phyloP scores from a whole-genome alignment of 2,113 vertebrate genomes.

The Pteronura brasiliensis region DNA sequence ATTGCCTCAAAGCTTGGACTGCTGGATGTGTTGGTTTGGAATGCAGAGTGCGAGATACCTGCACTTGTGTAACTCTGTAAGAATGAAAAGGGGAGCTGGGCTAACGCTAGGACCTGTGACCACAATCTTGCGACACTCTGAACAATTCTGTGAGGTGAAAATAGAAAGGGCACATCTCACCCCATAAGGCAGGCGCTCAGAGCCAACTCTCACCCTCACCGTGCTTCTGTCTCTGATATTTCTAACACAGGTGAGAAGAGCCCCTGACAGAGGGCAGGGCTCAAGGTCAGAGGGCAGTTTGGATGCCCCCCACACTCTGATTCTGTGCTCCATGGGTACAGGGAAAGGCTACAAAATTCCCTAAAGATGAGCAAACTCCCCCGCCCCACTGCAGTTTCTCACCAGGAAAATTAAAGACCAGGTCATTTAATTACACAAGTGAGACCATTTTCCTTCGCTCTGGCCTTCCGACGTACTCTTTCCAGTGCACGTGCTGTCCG shows the following conservation, averaged over 20 bases:
- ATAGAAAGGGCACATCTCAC: not conserved
- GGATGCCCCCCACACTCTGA: accelerated
- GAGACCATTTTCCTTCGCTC: not conserved
- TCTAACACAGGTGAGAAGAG: not conserved
- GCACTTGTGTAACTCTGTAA: not conserved
- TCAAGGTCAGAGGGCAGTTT: not conserved
- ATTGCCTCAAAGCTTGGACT: not conserved
- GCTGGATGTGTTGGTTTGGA: not conserved
- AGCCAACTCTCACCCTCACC: accelerated
- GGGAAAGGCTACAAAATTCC: not conserved
- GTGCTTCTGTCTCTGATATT: not conserved
- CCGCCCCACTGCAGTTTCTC: not conserved
- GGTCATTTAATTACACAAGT: not conserved
- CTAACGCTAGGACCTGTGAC: not conserved
- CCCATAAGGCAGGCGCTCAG: not conserved
- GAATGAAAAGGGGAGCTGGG: not conserved
- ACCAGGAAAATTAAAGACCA: not conserved
- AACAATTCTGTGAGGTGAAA: accelerated
- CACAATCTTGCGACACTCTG: not conserved
- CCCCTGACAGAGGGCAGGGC: accelerated
- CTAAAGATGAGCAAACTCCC: not conserved
- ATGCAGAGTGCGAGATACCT: not conserved
- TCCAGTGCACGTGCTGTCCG: constrained; percentile 25
- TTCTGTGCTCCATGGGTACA: not conserved
- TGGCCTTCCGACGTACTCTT: constrained; percentile 39